phyloP scores from a whole-genome alignment of 1,140 invertebrate genomes.

The Apis cerana region DNA sequence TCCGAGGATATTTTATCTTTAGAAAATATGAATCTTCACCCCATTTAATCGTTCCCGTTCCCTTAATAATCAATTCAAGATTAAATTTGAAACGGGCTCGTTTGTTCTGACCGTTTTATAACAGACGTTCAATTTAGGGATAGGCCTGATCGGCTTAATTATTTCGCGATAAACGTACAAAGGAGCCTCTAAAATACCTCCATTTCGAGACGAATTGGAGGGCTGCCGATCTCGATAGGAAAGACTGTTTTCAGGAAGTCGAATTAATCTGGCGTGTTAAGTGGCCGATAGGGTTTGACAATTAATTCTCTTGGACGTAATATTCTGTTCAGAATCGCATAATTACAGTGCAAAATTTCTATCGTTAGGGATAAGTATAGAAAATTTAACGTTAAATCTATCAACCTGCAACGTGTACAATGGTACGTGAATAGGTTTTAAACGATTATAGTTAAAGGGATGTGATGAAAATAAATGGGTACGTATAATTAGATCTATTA shows the following conservation, averaged over 20 bases:
- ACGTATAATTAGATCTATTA: too few relatives aligned
- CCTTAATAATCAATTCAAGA: not conserved
- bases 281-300: constrained; percentile 18
- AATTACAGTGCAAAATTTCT: not conserved
- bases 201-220: constrained; percentile 4
- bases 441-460: too few relatives aligned
- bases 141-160: constrained; percentile 4
- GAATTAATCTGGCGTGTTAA: constrained; percentile 32
- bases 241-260: constrained; percentile 28
- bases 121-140: not conserved
- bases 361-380: not conserved
- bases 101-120: not conserved
- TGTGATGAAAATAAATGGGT: too few relatives aligned
- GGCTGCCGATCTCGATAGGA: constrained; percentile 24
- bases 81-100: not conserved
- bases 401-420: not conserved
- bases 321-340: not conserved
- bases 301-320: constrained; percentile 12
- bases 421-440: too few relatives aligned
- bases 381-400: not conserved
- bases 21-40: not conserved
- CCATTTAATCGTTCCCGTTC: not conserved
- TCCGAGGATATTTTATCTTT: not conserved
- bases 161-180: constrained; percentile 11
- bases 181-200: not conserved